Percentiles rank a stretch among this genome's conserved stretches.
Conservation (phyloP, 1,140 invertebrate genomes). For the Globodera ellingtonae region DNA sequence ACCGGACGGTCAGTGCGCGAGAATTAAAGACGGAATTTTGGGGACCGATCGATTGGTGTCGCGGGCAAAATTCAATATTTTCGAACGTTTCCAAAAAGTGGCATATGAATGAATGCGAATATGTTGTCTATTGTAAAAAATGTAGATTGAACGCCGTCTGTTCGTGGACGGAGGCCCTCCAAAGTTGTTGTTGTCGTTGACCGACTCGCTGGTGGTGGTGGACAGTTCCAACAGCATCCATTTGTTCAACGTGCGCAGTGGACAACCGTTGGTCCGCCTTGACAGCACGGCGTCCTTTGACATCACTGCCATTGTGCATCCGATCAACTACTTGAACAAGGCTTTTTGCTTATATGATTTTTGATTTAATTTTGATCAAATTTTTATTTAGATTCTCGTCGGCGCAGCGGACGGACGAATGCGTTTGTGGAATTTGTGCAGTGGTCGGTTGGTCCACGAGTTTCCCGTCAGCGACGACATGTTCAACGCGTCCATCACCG, state of each 20-base stretch:
- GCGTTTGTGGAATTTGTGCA: constrained; percentile 51
- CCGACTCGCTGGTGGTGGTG: constrained; percentile 31
- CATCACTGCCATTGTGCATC: constrained; percentile 39
- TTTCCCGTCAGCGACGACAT: constrained; percentile 33
- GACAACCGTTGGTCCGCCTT: constrained; percentile 31
- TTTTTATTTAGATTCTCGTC: constrained; percentile 32
- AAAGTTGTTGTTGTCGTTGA: constrained; percentile 27
- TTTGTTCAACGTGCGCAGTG: constrained; percentile 17
- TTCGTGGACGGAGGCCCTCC: constrained; percentile 16
- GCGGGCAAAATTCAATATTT: no score
- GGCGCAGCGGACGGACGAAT: constrained; percentile 37
- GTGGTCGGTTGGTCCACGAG: constrained; percentile 47
- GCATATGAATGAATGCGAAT: no score
- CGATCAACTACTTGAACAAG: constrained; percentile 35
- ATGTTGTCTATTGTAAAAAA: no score
- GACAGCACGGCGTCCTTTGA: constrained; percentile 22
- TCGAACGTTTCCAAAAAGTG: no score
- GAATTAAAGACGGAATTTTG: no score
- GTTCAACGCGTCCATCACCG: constrained; percentile 44
- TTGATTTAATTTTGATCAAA: neutral
- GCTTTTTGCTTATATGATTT: constrained; percentile 6
- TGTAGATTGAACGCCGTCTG: constrained; percentile 21
- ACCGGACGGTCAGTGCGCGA: neutral
- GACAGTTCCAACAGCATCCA: constrained; percentile 31
- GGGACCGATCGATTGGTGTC: no score